Conservation (phyloP, 2,797 vertebrate species). For the Megalops cyprinoides region DNA sequence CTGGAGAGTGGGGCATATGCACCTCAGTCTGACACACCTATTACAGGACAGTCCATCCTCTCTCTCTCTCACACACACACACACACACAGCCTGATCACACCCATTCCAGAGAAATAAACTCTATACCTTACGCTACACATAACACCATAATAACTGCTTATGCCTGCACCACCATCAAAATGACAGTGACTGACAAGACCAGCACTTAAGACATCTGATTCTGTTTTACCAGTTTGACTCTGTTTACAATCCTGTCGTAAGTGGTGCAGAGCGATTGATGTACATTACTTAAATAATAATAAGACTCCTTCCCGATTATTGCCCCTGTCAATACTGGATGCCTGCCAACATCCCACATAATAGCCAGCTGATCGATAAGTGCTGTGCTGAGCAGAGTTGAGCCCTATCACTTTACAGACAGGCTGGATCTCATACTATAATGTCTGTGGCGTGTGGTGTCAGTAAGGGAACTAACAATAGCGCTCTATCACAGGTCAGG, state of each 20-base stretch:
- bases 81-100: too few species aligned
- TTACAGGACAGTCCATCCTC: neutral
- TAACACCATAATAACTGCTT: neutral
- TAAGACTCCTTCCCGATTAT: neutral
- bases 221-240: neutral
- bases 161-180: neutral
- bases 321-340: neutral
- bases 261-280: neutral
- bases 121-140: too few species aligned
- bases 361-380: neutral
- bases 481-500: neutral
- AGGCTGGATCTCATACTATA: too few species aligned
- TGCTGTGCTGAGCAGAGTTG: neutral
- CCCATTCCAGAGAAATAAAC: too few species aligned
- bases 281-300: neutral
- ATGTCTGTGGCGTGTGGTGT: neutral
- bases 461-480: neutral
- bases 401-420: neutral
- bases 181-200: slow-evolving; percentile 13
- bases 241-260: neutral
- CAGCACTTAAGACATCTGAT: neutral
- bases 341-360: neutral
- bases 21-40: too few species aligned
- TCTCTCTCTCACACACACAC: neutral
- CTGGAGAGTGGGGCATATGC: neutral